Conservation (phyloP, 2,888 invertebrate genomes). For the Rotaria socialis region DNA sequence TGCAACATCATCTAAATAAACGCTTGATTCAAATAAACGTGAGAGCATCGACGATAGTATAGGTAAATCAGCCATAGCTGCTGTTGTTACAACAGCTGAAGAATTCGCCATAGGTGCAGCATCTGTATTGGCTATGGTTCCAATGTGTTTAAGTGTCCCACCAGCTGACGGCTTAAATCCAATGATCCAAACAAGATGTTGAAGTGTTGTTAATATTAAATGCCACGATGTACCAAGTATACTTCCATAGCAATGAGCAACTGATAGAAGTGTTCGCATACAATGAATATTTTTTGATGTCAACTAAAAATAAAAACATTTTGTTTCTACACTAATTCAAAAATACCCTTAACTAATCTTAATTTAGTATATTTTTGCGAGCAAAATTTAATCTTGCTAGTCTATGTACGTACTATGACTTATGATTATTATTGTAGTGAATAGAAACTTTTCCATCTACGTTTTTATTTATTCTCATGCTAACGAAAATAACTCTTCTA, state of each 20-base stretch:
- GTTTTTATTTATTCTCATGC: not conserved
- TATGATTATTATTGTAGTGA: too few species aligned
- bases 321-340: too few species aligned
- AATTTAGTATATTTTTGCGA: too few species aligned
- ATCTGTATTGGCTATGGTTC: slow-evolving; percentile 47
- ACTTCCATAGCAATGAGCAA: slow-evolving; percentile 85
- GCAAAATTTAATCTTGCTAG: too few species aligned
- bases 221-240: slow-evolving; percentile 90
- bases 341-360: too few species aligned
- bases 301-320: slow-evolving; percentile 59
- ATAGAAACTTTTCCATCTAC: too few species aligned
- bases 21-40: slow-evolving; percentile 72
- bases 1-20: slow-evolving; percentile 82
- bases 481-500: not conserved
- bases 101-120: slow-evolving; percentile 50
- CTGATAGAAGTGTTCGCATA: slow-evolving; percentile 80
- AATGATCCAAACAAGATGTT: slow-evolving; percentile 62
- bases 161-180: slow-evolving; percentile 89
- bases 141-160: slow-evolving; percentile 71
- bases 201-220: slow-evolving; percentile 85
- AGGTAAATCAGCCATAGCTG: slow-evolving; percentile 91
- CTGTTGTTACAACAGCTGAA: slow-evolving; percentile 73
- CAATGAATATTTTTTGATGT: slow-evolving; percentile 95
- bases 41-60: slow-evolving; percentile 69
- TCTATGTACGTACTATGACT: too few species aligned